phyloP scores from a whole-genome alignment of 2,888 invertebrate genomes.

The Xestia ashworthii region DNA sequence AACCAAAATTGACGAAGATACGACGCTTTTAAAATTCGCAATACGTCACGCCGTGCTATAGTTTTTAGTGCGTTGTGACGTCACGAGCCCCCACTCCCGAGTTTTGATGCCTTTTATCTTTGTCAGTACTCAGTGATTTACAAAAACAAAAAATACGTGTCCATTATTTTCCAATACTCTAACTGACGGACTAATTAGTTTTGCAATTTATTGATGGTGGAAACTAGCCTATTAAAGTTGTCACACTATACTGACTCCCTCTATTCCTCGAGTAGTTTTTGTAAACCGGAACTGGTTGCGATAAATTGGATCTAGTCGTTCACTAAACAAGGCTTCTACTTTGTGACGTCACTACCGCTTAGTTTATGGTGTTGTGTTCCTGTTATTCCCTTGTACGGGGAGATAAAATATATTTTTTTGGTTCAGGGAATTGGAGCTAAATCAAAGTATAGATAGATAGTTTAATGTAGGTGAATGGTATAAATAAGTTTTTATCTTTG shows the following conservation, averaged over 20 bases:
- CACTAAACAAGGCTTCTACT: slow-evolving; percentile 62
- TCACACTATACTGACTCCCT: slow-evolving; percentile 15
- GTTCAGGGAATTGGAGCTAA: slow-evolving; percentile 3
- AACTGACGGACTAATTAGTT: no score
- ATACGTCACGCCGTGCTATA: no score
- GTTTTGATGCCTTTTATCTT: no score
- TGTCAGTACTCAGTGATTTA: no score
- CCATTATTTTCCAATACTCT: no score
- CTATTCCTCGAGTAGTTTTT: slow-evolving; percentile 26
- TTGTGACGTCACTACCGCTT: slow-evolving; percentile 43
- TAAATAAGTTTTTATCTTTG: slow-evolving; percentile 6
- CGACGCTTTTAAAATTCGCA: no score
- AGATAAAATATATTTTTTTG: slow-evolving; percentile 27
- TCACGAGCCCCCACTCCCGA: no score
- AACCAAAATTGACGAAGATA: no score
- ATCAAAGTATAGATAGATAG: slow-evolving; percentile 4
- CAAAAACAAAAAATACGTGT: no score
- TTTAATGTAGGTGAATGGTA: slow-evolving; percentile 1
- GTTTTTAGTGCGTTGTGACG: no score
- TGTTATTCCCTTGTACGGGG: slow-evolving; percentile 33
- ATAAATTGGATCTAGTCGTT: slow-evolving; percentile 67
- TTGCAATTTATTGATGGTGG: no score
- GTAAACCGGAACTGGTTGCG: slow-evolving; percentile 57
- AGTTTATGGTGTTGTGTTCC: slow-evolving; percentile 51
- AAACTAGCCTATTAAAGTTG: no score